phyloP scores from a whole-genome alignment of 2,113 vertebrate species.

The Lepus americanus region DNA sequence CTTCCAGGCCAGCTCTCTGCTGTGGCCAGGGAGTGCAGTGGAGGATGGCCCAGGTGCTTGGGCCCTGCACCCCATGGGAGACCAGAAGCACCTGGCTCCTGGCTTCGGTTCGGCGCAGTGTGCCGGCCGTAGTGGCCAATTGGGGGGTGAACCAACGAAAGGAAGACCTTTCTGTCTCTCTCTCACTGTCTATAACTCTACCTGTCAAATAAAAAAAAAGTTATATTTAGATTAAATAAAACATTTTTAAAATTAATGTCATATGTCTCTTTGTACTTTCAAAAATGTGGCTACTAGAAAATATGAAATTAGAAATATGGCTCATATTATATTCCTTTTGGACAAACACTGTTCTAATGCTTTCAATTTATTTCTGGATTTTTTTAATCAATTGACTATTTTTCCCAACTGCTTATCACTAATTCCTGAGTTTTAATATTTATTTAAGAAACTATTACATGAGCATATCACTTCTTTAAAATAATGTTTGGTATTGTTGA shows the following conservation, averaged over 20 bases:
- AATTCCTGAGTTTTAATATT: conserved; percentile 8
- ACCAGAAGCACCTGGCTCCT: too few relatives aligned
- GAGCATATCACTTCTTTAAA: neutral
- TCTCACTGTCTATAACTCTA: too few relatives aligned
- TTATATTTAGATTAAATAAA: conserved; percentile 31
- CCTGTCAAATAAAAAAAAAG: too few relatives aligned
- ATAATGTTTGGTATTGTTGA: neutral
- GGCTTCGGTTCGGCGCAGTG: too few relatives aligned
- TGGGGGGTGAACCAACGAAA: too few relatives aligned
- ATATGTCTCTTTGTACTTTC: conserved; percentile 20
- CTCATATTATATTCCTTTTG: conserved; percentile 43
- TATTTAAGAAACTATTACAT: conserved; percentile 39
- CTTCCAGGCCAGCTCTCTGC: too few relatives aligned
- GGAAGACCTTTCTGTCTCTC: too few relatives aligned
- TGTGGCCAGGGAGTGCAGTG: too few relatives aligned
- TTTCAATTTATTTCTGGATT: conserved; percentile 33
- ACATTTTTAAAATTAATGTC: conserved; percentile 35
- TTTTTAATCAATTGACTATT: neutral
- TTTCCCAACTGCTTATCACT: neutral
- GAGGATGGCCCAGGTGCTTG: too few relatives aligned
- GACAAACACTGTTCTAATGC: neutral
- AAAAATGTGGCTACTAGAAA: conserved; percentile 31
- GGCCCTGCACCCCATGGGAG: too few relatives aligned
- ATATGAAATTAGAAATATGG: conserved; percentile 6
- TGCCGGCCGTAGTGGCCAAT: too few relatives aligned